Percentiles rank a stretch among this genome's conserved stretches.
Conservation (phyloP, 2,797 vertebrate species). For the Microtus agrestis region DNA sequence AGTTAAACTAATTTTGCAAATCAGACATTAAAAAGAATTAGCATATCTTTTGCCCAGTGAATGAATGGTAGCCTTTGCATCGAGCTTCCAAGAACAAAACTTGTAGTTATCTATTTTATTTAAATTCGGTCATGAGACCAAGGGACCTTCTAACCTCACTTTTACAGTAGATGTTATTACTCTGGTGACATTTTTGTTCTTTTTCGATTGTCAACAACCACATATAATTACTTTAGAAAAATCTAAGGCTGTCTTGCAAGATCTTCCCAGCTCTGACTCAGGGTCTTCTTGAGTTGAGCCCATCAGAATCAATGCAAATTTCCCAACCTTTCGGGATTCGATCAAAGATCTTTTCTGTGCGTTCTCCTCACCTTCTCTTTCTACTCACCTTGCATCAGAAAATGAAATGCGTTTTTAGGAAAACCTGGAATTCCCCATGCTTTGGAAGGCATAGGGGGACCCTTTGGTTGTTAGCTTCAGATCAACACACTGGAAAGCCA, state of each 20-base stretch:
- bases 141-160: slow-evolving; percentile 85
- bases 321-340: slow-evolving; percentile 79
- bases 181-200: slow-evolving; percentile 83
- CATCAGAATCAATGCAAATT: slow-evolving; percentile 86
- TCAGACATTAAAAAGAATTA: slow-evolving; percentile 75
- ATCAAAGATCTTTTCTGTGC: slow-evolving; percentile 82
- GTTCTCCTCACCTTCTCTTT: slow-evolving; percentile 80
- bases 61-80: slow-evolving; percentile 85
- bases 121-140: slow-evolving; percentile 80
- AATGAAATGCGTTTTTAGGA: slow-evolving; percentile 74
- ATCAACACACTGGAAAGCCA: slow-evolving; percentile 77
- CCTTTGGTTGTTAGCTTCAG: slow-evolving; percentile 80
- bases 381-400: slow-evolving; percentile 73
- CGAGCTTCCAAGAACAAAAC: slow-evolving; percentile 86
- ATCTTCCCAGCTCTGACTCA: slow-evolving; percentile 79
- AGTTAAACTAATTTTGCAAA: slow-evolving; percentile 83
- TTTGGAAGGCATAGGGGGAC: slow-evolving; percentile 80
- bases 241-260: slow-evolving; percentile 85
- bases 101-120: slow-evolving; percentile 83
- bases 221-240: slow-evolving; percentile 84
- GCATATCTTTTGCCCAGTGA: slow-evolving; percentile 81
- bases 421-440: slow-evolving; percentile 81
- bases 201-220: slow-evolving; percentile 81
- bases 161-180: slow-evolving; percentile 86
- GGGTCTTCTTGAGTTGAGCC: slow-evolving; percentile 78